These are phyloP conservation scores for Aerospiza tachiro DNA, from an alignment of 2,797 vertebrate genomes.

Conservation along the genomic window DNA sequence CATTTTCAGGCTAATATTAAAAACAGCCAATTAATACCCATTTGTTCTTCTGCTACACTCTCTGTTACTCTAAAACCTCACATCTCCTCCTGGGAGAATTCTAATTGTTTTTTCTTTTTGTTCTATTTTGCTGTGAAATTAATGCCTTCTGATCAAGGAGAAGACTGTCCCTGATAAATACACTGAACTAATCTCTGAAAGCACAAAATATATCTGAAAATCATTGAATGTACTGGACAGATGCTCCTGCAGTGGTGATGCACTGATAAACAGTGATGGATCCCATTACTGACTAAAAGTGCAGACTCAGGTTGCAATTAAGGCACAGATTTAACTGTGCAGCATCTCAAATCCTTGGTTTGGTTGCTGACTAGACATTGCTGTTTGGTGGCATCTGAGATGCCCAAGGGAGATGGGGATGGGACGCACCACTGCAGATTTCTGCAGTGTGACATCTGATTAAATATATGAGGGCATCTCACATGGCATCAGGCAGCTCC, in stretches of 20 bases:
- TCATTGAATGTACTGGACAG: not conserved
- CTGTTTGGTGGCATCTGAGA: not conserved
- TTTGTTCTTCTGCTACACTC: not conserved
- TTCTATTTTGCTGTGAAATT: not conserved
- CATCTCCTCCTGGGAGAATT: not conserved
- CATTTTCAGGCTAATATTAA: not conserved
- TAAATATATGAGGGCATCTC: not conserved
- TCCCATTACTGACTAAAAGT: not conserved
- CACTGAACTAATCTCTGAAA: not conserved
- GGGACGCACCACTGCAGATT: not conserved
- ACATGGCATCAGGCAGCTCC: not conserved
- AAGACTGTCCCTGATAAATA: not conserved
- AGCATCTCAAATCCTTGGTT: not conserved
- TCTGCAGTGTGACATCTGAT: not conserved
- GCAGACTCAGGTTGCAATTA: not conserved
- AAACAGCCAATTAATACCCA: not conserved
- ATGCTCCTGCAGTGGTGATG: not conserved
- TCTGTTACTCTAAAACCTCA: not conserved
- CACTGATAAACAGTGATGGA: not conserved
- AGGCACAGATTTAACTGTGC: not conserved
- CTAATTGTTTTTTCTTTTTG: not conserved
- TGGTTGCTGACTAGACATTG: not conserved
- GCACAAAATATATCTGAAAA: not conserved
- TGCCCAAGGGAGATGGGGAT: not conserved
- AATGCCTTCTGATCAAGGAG: not conserved